These are phyloP conservation scores for Chionomys nivalis DNA, from an alignment of 2,113 vertebrate genomes.

Conservation along the genomic window DNA sequence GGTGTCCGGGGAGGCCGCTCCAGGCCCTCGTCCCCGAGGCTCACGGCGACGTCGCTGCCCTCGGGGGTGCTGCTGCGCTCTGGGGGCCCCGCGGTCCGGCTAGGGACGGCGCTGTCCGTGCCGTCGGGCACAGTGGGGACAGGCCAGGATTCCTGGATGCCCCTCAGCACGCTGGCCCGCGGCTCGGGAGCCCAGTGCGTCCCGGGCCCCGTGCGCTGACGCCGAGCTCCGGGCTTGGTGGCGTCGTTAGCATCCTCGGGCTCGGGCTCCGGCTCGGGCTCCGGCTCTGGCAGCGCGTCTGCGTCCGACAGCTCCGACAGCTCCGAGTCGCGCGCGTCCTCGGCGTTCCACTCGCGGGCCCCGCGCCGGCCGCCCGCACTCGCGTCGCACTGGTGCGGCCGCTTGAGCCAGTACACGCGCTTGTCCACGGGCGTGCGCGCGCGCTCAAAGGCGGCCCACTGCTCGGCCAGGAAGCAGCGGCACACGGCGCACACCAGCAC, in stretches of 20 bases:
- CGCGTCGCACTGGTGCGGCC: constrained; percentile 93
- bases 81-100: not conserved
- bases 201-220: constrained; percentile 37
- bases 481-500: constrained; percentile 95
- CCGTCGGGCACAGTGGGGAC: not conserved
- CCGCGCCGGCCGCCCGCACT: constrained; percentile 71
- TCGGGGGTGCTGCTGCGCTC: constrained; percentile 76
- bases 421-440: constrained; percentile 95
- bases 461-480: constrained; percentile 95
- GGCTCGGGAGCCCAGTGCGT: constrained; percentile 66
- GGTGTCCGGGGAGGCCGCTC: not conserved
- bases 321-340: constrained; percentile 87
- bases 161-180: constrained; percentile 63
- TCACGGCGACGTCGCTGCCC: constrained; percentile 86
- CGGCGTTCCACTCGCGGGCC: constrained; percentile 89
- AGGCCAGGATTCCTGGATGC: constrained; percentile 48
- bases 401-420: constrained; percentile 97
- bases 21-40: constrained; percentile 44
- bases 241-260: constrained; percentile 64
- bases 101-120: not conserved
- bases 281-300: constrained; percentile 83
- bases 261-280: constrained; percentile 71
- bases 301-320: constrained; percentile 93
- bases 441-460: constrained; percentile 97
- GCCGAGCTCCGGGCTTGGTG: not conserved